A percentile compares a stretch with the other conserved stretches of the same genome.
These are phyloP conservation scores for Balaeniceps rex DNA, from an alignment of 2,113 vertebrate species.

Conservation along the genomic window DNA sequence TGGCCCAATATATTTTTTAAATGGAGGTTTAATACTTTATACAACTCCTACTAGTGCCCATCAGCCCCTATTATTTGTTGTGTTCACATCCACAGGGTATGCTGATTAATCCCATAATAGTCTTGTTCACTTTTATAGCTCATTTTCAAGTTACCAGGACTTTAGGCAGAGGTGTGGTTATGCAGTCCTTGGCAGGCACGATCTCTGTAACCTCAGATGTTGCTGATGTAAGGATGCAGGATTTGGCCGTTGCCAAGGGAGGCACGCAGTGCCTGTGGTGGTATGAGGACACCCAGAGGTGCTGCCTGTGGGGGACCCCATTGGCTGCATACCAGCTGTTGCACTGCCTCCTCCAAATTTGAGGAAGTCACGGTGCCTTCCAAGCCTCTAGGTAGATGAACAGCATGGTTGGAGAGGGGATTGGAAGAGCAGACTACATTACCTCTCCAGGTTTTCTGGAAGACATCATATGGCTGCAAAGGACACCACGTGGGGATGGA, in stretches of 20 bases:
- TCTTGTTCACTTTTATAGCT: not conserved
- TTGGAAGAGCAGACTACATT: not conserved
- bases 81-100: not conserved
- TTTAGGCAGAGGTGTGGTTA: not conserved
- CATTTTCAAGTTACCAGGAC: not conserved
- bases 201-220: not conserved
- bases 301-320: not conserved
- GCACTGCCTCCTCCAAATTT: not conserved
- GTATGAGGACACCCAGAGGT: not conserved
- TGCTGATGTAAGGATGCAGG: not conserved
- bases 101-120: not conserved
- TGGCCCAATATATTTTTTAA: not conserved
- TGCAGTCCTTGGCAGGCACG: not conserved
- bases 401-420: not conserved
- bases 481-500: not conserved
- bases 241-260: not conserved
- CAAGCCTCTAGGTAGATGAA: not conserved
- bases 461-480: not conserved
- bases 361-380: not conserved
- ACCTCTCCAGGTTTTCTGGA: not conserved
- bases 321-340: not conserved
- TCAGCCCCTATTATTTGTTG: no score
- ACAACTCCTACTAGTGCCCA: not conserved
- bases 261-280: not conserved
- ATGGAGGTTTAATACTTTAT: not conserved